A percentile compares a stretch with the other conserved stretches of the same genome.
phyloP scores from a whole-genome alignment of 2,797 vertebrate genomes.

The Coracias cyanogaster region DNA sequence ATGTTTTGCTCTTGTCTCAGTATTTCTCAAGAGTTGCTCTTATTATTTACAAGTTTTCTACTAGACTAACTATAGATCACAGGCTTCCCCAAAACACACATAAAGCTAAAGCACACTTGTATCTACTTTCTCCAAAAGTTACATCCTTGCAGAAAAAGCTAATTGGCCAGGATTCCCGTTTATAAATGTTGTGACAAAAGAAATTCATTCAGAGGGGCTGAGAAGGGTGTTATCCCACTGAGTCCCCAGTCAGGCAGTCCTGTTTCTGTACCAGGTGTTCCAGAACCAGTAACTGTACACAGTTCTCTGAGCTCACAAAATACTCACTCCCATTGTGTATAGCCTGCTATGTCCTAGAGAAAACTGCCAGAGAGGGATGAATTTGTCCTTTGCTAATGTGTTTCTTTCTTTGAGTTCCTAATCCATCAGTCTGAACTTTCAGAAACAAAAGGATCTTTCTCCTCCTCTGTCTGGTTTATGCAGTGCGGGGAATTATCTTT shows the following conservation, averaged over 20 bases:
- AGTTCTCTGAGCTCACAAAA: not conserved
- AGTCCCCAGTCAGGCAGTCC: not conserved
- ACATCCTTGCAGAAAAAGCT: rapidly evolving
- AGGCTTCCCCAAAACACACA: not conserved
- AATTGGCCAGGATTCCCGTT: not conserved
- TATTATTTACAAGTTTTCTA: not conserved
- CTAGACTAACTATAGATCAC: not conserved
- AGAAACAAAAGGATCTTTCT: not conserved
- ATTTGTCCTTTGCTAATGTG: not conserved
- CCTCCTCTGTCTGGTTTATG: not conserved
- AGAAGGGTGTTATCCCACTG: not conserved
- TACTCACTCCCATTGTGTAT: not conserved
- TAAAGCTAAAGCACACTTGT: not conserved
- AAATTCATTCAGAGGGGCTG: not conserved
- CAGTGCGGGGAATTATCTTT: not conserved
- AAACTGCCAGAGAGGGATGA: not conserved
- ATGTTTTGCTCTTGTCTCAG: not conserved
- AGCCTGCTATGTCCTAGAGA: not conserved
- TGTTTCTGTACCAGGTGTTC: no score
- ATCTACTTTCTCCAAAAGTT: not conserved
- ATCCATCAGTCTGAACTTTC: not conserved
- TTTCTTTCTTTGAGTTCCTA: not conserved
- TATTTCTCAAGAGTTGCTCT: not conserved
- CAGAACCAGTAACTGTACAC: not conserved
- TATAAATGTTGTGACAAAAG: not conserved